These are phyloP conservation scores for Sciaenops ocellatus DNA, from an alignment of 2,797 vertebrate genomes.

Conservation along the genomic window DNA sequence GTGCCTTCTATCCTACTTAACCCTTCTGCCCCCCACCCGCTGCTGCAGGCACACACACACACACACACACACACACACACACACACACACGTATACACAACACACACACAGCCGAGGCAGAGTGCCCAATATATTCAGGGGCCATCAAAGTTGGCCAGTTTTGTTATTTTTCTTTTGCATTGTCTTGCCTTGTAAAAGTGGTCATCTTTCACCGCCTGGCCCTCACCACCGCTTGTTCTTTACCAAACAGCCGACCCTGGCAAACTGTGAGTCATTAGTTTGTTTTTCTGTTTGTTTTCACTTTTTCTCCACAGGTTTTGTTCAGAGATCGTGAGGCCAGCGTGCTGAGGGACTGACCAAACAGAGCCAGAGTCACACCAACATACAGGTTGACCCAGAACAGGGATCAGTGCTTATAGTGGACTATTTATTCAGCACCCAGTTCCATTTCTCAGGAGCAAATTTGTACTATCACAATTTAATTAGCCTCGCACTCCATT, in stretches of 20 bases:
- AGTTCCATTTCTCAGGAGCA: neutral
- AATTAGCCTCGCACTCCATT: neutral
- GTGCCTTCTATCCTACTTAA: constrained; percentile 99
- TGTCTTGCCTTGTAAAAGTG: constrained; percentile 98
- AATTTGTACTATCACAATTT: neutral
- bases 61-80: constrained; percentile 50
- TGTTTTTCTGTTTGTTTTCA: constrained; percentile 69
- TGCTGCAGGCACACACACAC: constrained; percentile 90
- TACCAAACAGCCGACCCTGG: constrained; percentile 75
- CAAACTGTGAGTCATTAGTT: constrained; percentile 78
- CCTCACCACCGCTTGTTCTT: constrained; percentile 86
- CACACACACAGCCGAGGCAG: constrained; percentile 68
- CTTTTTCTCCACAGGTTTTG: constrained; percentile 79
- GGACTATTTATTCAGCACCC: neutral
- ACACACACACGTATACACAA: constrained; percentile 62
- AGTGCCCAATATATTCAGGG: constrained; percentile 86
- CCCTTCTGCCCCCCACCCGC: constrained; percentile 98
- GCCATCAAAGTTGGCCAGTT: constrained; percentile 98
- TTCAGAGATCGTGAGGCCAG: constrained; percentile 86
- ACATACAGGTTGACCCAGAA: neutral
- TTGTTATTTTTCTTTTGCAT: constrained; percentile 99
- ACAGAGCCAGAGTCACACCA: neutral
- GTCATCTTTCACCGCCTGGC: constrained; percentile 95
- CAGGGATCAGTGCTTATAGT: neutral
- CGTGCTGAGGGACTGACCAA: constrained; percentile 78